Percentiles rank a stretch among this genome's conserved stretches.
These are phyloP conservation scores for Amia ocellicauda DNA, from an alignment of 2,113 vertebrate species.

Conservation along the genomic window DNA sequence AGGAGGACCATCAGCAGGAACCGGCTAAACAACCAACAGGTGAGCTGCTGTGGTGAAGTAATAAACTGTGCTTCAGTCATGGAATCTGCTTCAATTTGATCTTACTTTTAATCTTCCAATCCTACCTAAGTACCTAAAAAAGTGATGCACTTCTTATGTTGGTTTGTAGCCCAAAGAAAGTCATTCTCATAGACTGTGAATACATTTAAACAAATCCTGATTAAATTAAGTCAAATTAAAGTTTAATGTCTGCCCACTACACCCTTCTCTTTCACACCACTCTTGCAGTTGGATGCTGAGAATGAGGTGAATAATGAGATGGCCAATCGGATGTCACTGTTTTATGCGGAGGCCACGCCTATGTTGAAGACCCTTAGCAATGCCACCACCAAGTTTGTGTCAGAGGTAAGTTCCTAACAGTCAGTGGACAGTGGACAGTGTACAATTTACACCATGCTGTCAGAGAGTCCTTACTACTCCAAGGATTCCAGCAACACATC, in stretches of 20 bases:
- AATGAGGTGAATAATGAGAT: constrained; percentile 90
- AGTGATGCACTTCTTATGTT: background rate
- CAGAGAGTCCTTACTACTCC: too few species aligned
- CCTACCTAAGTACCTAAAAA: constrained; percentile 21
- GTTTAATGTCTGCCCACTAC: background rate
- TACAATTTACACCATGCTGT: too few species aligned
- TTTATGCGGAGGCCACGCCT: constrained; percentile 87
- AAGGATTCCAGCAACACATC: too few species aligned
- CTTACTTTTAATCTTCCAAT: constrained; percentile 9
- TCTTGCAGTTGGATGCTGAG: constrained; percentile 74
- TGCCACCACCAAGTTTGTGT: constrained; percentile 88
- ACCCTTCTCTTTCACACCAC: background rate
- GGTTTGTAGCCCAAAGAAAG: too few species aligned
- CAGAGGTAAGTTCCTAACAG: constrained; percentile 66
- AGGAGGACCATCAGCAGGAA: constrained; percentile 86
- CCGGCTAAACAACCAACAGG: constrained; percentile 84
- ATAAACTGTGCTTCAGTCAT: background rate
- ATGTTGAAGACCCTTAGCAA: constrained; percentile 92
- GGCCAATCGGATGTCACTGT: constrained; percentile 91
- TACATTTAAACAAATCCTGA: background rate
- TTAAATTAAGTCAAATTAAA: background rate
- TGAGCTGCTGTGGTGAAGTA: constrained; percentile 33
- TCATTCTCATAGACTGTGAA: too few species aligned
- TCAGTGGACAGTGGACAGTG: too few species aligned
- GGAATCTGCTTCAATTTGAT: too few species aligned